Evolutionary conservation across 2,113 vertebrate genomes (phyloP).

Genomic region (Cyanoderma ruficeps): DNA sequence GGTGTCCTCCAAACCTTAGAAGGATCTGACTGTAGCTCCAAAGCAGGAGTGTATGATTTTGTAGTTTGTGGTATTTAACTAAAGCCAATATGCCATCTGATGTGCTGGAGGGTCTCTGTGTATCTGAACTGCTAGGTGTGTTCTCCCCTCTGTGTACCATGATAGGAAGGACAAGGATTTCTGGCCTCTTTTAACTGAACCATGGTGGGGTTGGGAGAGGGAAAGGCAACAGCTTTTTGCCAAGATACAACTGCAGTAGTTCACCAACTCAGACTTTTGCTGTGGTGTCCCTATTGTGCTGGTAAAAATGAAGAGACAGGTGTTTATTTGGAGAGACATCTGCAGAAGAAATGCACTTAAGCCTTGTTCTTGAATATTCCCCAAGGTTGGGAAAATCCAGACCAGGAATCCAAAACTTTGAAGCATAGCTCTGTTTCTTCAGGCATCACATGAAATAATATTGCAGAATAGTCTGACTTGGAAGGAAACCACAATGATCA

Average conservation of each 20-base stretch:
- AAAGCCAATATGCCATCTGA: background rate
- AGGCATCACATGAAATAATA: background rate
- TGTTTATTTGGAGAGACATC: background rate
- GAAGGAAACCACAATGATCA: background rate
- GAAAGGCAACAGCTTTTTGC: background rate
- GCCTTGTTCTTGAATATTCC: background rate
- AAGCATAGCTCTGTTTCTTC: background rate
- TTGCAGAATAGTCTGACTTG: background rate
- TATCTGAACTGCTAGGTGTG: background rate
- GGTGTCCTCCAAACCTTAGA: background rate
- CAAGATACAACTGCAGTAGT: background rate
- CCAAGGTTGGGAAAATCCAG: background rate
- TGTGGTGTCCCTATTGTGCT: background rate
- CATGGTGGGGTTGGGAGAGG: background rate
- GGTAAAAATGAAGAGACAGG: background rate
- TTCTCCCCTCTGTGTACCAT: fast-evolving
- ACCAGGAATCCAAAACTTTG: background rate
- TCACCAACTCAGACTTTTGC: background rate
- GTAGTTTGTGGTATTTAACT: background rate
- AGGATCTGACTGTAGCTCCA: background rate
- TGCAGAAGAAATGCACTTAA: background rate
- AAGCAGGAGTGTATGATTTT: background rate
- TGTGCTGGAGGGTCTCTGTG: background rate
- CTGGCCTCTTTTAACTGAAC: background rate
- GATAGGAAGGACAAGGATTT: background rate